Evolutionary conservation across 2,888 invertebrate genomes (phyloP).

Genomic region (Spialia ferax): DNA sequence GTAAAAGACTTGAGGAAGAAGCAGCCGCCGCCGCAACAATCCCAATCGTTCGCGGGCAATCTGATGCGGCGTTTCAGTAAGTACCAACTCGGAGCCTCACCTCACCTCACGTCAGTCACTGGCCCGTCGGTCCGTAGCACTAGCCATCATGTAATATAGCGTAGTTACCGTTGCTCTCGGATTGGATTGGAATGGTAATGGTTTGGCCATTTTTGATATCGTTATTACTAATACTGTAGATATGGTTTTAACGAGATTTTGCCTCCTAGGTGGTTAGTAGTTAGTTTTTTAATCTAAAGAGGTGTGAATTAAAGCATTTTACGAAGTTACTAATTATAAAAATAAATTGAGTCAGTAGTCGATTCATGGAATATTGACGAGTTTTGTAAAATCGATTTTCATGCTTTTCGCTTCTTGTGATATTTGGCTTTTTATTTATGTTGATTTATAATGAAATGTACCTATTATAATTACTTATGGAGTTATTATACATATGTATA

Average conservation of each 20-base stretch:
- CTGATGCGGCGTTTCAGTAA: constrained; percentile 96
- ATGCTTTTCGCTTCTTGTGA: constrained; percentile 82
- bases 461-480: constrained; percentile 33
- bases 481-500: constrained; percentile 47
- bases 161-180: constrained; percentile 65
- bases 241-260: constrained; percentile 60
- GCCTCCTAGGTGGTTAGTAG: constrained; percentile 76
- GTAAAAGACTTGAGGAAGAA: constrained; percentile 85
- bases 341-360: constrained; percentile 9
- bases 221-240: constrained; percentile 66
- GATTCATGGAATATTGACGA: constrained; percentile 10
- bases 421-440: constrained; percentile 81
- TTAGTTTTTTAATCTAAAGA: constrained; percentile 57
- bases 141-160: constrained; percentile 66
- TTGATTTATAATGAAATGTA: constrained; percentile 57
- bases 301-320: constrained; percentile 51
- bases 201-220: constrained; percentile 68
- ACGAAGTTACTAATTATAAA: constrained; percentile 11
- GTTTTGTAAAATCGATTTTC: constrained; percentile 39
- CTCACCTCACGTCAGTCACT: constrained; percentile 50
- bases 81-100: constrained; percentile 82
- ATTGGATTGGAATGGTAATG: constrained; percentile 76
- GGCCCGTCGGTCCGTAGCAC: constrained; percentile 54
- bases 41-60: constrained; percentile 90
- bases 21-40: constrained; percentile 76